Evolutionary conservation across 2,888 invertebrate genomes (phyloP), one percentile per base, ranked within the genome.

Genomic region (Dinocampus coccinellae): DNA sequence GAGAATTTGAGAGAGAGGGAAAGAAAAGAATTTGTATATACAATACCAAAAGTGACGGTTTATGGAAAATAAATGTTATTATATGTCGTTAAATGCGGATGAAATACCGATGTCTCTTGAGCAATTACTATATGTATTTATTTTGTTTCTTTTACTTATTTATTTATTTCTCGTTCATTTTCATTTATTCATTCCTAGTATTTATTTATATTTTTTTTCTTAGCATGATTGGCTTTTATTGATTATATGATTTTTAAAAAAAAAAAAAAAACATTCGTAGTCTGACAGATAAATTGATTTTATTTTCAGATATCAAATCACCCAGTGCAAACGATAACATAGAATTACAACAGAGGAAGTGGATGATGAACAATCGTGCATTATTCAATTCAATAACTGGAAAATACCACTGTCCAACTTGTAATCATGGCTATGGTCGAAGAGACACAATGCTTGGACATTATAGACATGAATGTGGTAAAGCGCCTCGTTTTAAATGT

Each of bases 381-480:
- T 75, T 80, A 62, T 83, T 77, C 75, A 84, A 84, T 77, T 75
- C 78, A 57, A 73, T 69, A 42, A 85, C 85, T 29, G 84, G 85
- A 34, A 87, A 84, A 69, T 86, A 80, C 76, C 86, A 85, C 71
- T 88, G 88, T 78, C 86, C 87, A 7, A 84, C 81, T 65, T 88
- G 88, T 77, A 85, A 86, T 78, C 87, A 84, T 73, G 85, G 84
- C 57, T 88, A 88, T 73, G 81, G 84, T 20, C 83, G 86, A 60
- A 81, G 85, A 29, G 84, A 86, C 77, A 86, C 87, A 34, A 86
- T 88, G 84, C 76, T 86, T 76, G 82, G 83, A 39, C 88, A 88
- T 76, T 85, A 81, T 75, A 84, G 88, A 53, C 85, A 87, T 80
- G 88, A 88, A 75, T 88, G 88, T 72, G 86, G 87, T 22, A 83